Evolutionary conservation across 2,797 vertebrate species (phyloP).

Genomic region (Meda fulgida): DNA sequence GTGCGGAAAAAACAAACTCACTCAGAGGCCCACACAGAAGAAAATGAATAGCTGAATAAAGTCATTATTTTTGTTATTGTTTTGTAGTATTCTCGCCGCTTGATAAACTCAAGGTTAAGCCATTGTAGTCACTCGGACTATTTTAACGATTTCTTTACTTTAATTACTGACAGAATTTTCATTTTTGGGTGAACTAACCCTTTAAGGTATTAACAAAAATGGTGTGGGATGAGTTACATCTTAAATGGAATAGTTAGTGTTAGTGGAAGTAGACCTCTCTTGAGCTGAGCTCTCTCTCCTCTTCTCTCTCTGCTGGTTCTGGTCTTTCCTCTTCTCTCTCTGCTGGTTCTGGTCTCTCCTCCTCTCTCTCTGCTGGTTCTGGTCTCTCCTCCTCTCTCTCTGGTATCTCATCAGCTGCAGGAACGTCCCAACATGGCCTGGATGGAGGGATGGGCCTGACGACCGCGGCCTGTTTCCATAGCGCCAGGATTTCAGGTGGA

Average conservation of each 20-base stretch:
- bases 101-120: too few relatives aligned
- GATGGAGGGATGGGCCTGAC: conserved; percentile 58
- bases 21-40: too few relatives aligned
- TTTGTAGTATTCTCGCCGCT: too few relatives aligned
- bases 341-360: neutral
- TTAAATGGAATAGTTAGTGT: neutral
- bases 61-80: too few relatives aligned
- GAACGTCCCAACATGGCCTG: conserved; percentile 52
- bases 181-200: too few relatives aligned
- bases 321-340: conserved; percentile 35
- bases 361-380: neutral
- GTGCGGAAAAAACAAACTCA: too few relatives aligned
- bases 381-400: conserved; percentile 10
- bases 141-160: too few relatives aligned
- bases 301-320: conserved; percentile 7
- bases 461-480: conserved; percentile 71
- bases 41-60: too few relatives aligned
- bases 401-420: conserved; percentile 62
- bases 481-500: conserved; percentile 63
- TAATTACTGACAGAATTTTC: too few relatives aligned
- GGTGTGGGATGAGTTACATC: neutral
- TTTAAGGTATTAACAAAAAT: neutral
- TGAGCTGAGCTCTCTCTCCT: conserved; percentile 43
- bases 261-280: conserved; percentile 64
- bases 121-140: too few relatives aligned